Evolutionary conservation across 2,888 invertebrate genomes (phyloP), one percentile per base, ranked within the genome.

Genomic region (Heliothis peltigera): DNA sequence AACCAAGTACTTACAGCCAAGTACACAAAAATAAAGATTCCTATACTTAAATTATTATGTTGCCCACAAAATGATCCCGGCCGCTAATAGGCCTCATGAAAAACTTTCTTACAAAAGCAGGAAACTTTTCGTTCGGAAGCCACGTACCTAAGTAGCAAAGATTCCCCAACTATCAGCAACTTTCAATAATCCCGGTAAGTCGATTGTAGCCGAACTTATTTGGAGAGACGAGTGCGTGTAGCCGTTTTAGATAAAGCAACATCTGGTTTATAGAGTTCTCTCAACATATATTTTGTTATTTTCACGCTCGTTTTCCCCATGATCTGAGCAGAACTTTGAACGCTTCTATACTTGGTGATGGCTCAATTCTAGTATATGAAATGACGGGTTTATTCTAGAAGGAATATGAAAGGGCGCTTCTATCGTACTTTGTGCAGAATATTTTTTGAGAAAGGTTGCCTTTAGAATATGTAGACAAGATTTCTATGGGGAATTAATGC

Each of bases 141-240:
- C 89, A 91, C 91, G 89, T 90, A 90, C 88, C 86, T 75, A 85
- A 90, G 84, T 84, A 76, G 83, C 78, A 77, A 88, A 91, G 90
- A 92, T 91, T 91, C 77, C 75, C 82, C 58, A 90, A 92, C 91
- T 92, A 91, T 88, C 84, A 79, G 82, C 79, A 91, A 91, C 88
- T 92, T 89, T 83, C 88, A 87, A 91, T 92, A 92, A 92, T 91
- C 91, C 86, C 80, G 64, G 81, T 87, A 87, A 91, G 88, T 88
- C 91, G 82, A 90, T 91, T 89, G 89, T 91, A 87, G 87, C 82
- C 62, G 78, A 86, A 85, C 78, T 87, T 87, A 81, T 84, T 85
- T 79, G 61, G 69, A 67, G 48, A 80, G 80, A 82, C 82, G 82
- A 77, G 73, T 80, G 77, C 59, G 69, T 76, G 69, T 79, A 72